Percentiles rank a stretch among this genome's conserved stretches.
Evolutionary conservation across 2,888 invertebrate genomes (phyloP).

Genomic region (Lasioglossum marginatum): DNA sequence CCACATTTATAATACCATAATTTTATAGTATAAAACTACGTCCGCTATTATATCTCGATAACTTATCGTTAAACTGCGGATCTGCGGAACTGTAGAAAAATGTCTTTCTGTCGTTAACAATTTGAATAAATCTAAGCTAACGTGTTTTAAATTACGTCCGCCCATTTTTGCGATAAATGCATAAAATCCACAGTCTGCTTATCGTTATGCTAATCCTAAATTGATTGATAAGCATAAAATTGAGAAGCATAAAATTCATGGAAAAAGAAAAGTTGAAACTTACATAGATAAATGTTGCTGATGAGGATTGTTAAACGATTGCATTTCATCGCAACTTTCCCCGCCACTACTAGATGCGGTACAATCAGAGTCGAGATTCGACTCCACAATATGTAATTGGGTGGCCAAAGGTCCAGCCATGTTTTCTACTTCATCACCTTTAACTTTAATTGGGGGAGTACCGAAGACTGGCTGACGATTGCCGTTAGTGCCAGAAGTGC

Average conservation of each 20-base stretch:
- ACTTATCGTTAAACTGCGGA: too few relatives aligned
- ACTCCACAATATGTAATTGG: slow-evolving; percentile 90
- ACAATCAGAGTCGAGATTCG: slow-evolving; percentile 95
- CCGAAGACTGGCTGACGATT: slow-evolving; percentile 80
- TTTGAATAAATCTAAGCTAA: too few relatives aligned
- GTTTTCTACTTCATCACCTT: slow-evolving; percentile 87
- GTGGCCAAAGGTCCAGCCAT: slow-evolving; percentile 90
- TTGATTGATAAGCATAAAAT: too few relatives aligned
- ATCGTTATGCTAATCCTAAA: too few relatives aligned
- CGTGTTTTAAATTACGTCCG: too few relatives aligned
- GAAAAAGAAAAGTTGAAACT: slow-evolving; percentile 84
- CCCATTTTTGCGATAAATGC: too few relatives aligned
- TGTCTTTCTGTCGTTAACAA: too few relatives aligned
- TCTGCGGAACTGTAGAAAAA: too few relatives aligned
- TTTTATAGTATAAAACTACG: background rate
- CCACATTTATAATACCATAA: background rate
- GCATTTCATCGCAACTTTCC: slow-evolving; percentile 96
- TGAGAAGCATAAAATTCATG: too few relatives aligned
- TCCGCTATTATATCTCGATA: background rate
- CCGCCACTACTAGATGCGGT: slow-evolving; percentile 97
- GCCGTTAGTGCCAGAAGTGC: slow-evolving; percentile 61
- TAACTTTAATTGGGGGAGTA: slow-evolving; percentile 79
- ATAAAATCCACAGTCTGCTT: background rate
- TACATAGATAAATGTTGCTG: slow-evolving; percentile 92
- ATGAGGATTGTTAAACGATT: slow-evolving; percentile 91